Evolutionary conservation across 2,113 vertebrate species (phyloP).

Genomic region (Gila orcuttii): DNA sequence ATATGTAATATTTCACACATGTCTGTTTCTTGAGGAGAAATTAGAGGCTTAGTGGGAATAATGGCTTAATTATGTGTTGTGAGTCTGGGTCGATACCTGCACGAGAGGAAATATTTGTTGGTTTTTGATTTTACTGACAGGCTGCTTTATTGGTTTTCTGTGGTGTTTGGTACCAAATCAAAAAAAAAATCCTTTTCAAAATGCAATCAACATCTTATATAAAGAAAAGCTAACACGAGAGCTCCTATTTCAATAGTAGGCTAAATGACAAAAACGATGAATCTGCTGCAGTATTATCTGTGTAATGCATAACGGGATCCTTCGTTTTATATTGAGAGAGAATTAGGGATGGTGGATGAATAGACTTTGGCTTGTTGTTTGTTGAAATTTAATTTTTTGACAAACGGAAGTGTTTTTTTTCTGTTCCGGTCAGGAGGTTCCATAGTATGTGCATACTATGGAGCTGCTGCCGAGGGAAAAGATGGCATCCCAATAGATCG

Average conservation of each 20-base stretch:
- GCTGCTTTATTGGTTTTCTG: neutral
- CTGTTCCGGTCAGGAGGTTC: constrained; percentile 37
- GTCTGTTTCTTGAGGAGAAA: constrained; percentile 21
- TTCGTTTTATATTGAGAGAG: neutral
- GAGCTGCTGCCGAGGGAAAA: neutral
- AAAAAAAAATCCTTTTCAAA: neutral
- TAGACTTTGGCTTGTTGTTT: constrained; percentile 16
- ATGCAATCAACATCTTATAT: neutral
- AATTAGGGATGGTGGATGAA: constrained; percentile 12
- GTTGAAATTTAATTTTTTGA: constrained; percentile 37
- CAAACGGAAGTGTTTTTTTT: constrained; percentile 45
- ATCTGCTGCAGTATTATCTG: neutral
- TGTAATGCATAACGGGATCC: too few species aligned
- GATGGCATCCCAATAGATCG: constrained; percentile 22
- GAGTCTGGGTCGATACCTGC: neutral
- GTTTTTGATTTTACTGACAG: neutral
- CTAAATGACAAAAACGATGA: neutral
- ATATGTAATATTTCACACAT: constrained; percentile 4
- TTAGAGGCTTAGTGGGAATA: constrained; percentile 15
- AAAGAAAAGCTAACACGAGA: neutral
- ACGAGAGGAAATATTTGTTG: neutral
- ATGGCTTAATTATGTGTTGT: constrained; percentile 24
- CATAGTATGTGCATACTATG: too few species aligned
- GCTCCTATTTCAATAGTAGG: neutral
- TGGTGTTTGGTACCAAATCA: neutral